Evolutionary conservation across 2,888 invertebrate genomes (phyloP).

Genomic region (Yponomeuta evonymella): DNA sequence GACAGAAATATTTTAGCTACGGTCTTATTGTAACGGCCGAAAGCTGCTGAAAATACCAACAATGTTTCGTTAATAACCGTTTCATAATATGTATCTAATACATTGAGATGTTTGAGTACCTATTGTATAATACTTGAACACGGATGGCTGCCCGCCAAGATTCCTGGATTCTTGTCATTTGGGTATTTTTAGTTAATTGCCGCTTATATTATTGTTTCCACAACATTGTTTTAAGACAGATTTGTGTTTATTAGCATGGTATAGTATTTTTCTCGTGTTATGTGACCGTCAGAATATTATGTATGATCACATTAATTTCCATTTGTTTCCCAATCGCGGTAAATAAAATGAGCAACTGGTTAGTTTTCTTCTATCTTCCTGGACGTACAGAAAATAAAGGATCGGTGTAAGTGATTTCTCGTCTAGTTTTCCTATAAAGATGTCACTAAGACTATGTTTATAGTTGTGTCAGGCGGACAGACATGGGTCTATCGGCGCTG

Average conservation of each 20-base stretch:
- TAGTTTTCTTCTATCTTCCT: no score
- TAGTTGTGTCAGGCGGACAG: slow-evolving; percentile 12
- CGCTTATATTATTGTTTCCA: slow-evolving; percentile 2
- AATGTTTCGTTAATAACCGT: no score
- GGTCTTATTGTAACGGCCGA: no score
- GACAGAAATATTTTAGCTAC: no score
- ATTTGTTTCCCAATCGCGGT: no score
- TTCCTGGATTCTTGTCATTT: slow-evolving; percentile 22
- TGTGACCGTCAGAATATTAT: not conserved
- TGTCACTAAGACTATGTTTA: slow-evolving; percentile 14
- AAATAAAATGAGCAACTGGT: no score
- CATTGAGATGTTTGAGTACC: not conserved
- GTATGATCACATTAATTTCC: no score
- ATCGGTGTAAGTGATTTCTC: not conserved
- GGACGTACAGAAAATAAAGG: not conserved
- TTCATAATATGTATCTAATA: no score
- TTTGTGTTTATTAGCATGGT: not conserved
- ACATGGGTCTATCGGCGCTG: not conserved
- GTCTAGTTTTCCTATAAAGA: slow-evolving; percentile 6
- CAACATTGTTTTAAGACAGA: slow-evolving; percentile 9
- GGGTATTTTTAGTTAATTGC: slow-evolving; percentile 40
- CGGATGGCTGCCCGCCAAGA: slow-evolving; percentile 47
- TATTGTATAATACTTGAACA: slow-evolving; percentile 27
- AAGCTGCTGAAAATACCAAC: no score
- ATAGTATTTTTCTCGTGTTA: not conserved